Percentiles rank a stretch among this genome's conserved stretches.
These are phyloP conservation scores for Philypnodon macrostomus DNA, from an alignment of 2,797 vertebrate species.

Conservation along the genomic window DNA sequence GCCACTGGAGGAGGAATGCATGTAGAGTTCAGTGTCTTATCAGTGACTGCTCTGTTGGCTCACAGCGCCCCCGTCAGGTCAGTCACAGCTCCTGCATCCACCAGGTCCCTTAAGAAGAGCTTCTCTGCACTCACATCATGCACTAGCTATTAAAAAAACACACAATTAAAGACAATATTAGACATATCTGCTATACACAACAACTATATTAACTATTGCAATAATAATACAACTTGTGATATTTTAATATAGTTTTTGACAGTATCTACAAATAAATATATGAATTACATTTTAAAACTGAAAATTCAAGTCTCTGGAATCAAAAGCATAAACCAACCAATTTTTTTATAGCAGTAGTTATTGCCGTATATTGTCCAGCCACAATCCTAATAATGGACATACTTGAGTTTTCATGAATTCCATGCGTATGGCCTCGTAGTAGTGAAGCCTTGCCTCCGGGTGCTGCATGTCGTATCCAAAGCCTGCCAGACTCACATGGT, in stretches of 20 bases:
- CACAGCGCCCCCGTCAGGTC: slow-evolving; percentile 80
- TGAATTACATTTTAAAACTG: too few species aligned
- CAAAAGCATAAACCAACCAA: too few species aligned
- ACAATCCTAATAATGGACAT: slow-evolving; percentile 6
- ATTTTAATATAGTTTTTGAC: too few species aligned
- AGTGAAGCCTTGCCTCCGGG: slow-evolving; percentile 76
- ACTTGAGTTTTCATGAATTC: slow-evolving; percentile 72
- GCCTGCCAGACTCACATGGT: slow-evolving; percentile 80
- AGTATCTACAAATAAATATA: too few species aligned
- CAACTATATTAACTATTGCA: too few species aligned
- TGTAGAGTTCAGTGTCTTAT: slow-evolving; percentile 15
- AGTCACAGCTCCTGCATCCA: slow-evolving; percentile 66
- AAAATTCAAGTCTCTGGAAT: too few species aligned
- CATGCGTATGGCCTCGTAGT: slow-evolving; percentile 77
- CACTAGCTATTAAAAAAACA: too few species aligned
- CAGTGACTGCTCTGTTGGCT: slow-evolving; percentile 19
- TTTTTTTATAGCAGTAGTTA: too few species aligned
- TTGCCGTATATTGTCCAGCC: too few species aligned
- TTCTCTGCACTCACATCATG: slow-evolving; percentile 78
- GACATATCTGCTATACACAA: too few species aligned
- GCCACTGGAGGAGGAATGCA: slow-evolving; percentile 20
- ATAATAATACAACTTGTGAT: too few species aligned
- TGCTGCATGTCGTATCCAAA: slow-evolving; percentile 80
- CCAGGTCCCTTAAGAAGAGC: slow-evolving; percentile 75
- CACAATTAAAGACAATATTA: too few species aligned